Percentiles rank a stretch among this genome's conserved stretches.
These are phyloP conservation scores for Malurus alboscapulatus DNA, from an alignment of 2,113 vertebrate species.

Conservation along the genomic window DNA sequence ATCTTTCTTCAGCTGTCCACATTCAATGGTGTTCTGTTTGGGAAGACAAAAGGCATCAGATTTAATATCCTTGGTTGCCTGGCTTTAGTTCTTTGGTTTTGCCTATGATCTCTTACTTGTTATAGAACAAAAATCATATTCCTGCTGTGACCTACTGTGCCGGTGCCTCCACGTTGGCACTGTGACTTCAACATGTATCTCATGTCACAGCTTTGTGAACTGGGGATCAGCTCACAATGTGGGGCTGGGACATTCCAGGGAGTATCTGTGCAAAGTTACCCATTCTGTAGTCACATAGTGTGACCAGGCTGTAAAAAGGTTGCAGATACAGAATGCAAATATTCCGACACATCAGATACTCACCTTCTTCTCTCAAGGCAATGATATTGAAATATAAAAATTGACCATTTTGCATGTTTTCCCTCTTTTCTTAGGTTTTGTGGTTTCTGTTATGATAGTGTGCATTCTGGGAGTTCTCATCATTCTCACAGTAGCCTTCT, in stretches of 20 bases:
- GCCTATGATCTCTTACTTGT: neutral
- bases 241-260: neutral
- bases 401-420: neutral
- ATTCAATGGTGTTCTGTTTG: neutral
- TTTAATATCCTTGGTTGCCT: neutral
- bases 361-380: no score
- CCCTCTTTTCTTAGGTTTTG: slow-evolving; percentile 74
- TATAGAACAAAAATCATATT: neutral
- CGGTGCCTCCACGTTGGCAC: neutral
- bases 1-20: neutral
- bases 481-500: slow-evolving; percentile 70
- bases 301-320: neutral
- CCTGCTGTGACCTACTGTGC: neutral
- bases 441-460: slow-evolving; percentile 71
- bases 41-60: neutral
- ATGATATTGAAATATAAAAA: no score
- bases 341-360: neutral
- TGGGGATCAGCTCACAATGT: neutral
- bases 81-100: neutral
- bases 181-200: neutral
- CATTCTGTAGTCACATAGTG: neutral
- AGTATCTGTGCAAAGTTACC: neutral
- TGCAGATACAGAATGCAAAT: neutral
- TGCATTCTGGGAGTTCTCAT: slow-evolving; percentile 73
- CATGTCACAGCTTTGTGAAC: neutral